These are phyloP conservation scores for Callyntrura sp. DNA, from an alignment of 2,888 invertebrate species.

Conservation along the genomic window DNA sequence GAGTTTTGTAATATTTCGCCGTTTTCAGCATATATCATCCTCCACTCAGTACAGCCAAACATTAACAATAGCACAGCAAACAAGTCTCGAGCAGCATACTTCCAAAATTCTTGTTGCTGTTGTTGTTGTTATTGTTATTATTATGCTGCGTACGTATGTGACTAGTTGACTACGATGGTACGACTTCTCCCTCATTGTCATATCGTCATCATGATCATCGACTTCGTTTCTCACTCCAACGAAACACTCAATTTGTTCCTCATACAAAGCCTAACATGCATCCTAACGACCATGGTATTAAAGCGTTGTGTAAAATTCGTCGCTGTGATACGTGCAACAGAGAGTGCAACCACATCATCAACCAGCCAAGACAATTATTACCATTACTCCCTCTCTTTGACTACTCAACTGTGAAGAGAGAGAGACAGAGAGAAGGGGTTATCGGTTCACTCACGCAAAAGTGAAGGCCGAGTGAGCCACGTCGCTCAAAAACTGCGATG, in stretches of 20 bases:
- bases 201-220: constrained; percentile 12
- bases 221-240: neutral
- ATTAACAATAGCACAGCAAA: neutral
- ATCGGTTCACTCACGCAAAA: constrained; percentile 59
- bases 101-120: neutral
- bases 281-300: neutral
- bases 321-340: constrained; percentile 1
- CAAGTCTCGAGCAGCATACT: neutral
- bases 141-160: neutral
- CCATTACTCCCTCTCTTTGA: constrained; percentile 47
- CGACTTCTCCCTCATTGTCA: constrained; percentile 27
- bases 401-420: constrained; percentile 52
- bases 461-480: constrained; percentile 58
- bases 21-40: neutral
- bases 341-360: constrained; percentile 24
- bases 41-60: neutral
- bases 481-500: constrained; percentile 49
- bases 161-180: too few species aligned
- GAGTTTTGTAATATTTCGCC: neutral
- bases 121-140: neutral
- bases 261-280: too few species aligned
- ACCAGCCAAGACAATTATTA: constrained; percentile 17
- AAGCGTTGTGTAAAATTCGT: neutral
- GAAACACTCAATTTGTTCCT: neutral
- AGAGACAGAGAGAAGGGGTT: constrained; percentile 39